Percentiles rank a stretch among this genome's conserved stretches.
Conservation (phyloP, 1,140 invertebrate genomes). For the Contarinia nasturtii region DNA sequence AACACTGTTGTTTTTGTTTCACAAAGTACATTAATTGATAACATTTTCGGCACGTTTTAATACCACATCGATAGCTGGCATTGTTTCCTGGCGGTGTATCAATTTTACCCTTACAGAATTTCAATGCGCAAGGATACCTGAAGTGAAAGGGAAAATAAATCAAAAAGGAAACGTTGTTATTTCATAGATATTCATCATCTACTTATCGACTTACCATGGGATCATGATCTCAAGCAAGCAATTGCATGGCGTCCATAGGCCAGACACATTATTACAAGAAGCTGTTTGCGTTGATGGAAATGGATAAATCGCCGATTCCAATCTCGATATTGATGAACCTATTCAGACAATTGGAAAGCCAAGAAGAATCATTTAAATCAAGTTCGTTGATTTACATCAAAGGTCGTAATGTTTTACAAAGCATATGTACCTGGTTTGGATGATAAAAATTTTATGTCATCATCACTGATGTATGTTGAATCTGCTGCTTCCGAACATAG, state of each 20-base stretch:
- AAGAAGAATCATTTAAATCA: background rate
- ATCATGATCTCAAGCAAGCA: conserved; percentile 70
- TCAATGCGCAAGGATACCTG: conserved; percentile 86
- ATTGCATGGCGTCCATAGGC: conserved; percentile 46
- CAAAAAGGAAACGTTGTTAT: too few species aligned
- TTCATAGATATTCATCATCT: too few species aligned
- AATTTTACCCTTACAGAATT: conserved; percentile 67
- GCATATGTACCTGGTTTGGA: conserved; percentile 44
- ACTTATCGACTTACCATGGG: too few species aligned
- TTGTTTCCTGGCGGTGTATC: conserved; percentile 20
- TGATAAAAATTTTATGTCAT: conserved; percentile 60
- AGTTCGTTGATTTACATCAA: too few species aligned
- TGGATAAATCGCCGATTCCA: conserved; percentile 11
- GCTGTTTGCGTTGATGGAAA: conserved; percentile 12
- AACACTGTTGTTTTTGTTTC: conserved; percentile 60
- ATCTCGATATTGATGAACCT: conserved; percentile 37
- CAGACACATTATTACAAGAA: conserved; percentile 40
- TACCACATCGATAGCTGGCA: conserved; percentile 72
- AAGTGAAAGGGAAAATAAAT: too few species aligned
- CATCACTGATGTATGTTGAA: conserved; percentile 54
- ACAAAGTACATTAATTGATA: conserved; percentile 71
- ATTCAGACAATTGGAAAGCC: conserved; percentile 7
- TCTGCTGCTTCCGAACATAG: conserved; percentile 59
- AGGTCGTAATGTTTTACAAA: too few species aligned
- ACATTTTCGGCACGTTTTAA: conserved; percentile 84